phyloP scores from a whole-genome alignment of 1,140 invertebrate genomes.

The Euglossa dilemma region DNA sequence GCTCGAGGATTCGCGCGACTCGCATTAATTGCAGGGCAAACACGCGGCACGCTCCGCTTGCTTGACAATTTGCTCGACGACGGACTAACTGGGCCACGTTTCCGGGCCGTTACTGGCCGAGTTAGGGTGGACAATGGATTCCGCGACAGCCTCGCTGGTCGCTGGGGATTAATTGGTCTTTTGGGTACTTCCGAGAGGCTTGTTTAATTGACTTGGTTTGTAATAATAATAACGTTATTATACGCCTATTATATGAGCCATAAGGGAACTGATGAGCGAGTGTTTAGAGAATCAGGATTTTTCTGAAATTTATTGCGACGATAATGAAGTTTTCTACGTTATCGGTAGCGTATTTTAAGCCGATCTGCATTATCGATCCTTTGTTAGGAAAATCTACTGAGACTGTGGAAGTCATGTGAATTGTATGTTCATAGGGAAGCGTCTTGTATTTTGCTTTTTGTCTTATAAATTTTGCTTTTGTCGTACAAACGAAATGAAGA shows the following conservation, averaged over 20 bases:
- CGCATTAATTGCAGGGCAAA: constrained; percentile 51
- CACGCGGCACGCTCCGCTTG: constrained; percentile 26
- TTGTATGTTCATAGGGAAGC: too few species aligned
- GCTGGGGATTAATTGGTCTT: background rate
- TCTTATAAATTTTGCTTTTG: too few species aligned
- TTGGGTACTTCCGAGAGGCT: background rate
- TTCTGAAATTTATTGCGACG: too few species aligned
- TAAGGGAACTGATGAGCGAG: too few species aligned
- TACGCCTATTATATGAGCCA: background rate
- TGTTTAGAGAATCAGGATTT: too few species aligned
- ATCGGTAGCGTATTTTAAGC: too few species aligned
- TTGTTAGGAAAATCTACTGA: too few species aligned
- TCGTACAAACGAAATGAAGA: too few species aligned
- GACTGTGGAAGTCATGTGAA: too few species aligned
- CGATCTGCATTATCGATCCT: too few species aligned
- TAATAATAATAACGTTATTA: background rate
- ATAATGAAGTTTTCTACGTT: too few species aligned
- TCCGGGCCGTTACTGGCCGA: background rate
- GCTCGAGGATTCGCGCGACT: constrained; percentile 37
- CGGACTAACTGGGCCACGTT: constrained; percentile 1
- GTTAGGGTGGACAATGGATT: background rate
- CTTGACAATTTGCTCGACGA: constrained; percentile 26
- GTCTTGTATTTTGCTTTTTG: too few species aligned
- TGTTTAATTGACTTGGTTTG: background rate
- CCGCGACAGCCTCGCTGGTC: background rate